Base-by-base conservation (phyloP, 2,888 invertebrate genomes). In the Smittia sp. region DNA sequence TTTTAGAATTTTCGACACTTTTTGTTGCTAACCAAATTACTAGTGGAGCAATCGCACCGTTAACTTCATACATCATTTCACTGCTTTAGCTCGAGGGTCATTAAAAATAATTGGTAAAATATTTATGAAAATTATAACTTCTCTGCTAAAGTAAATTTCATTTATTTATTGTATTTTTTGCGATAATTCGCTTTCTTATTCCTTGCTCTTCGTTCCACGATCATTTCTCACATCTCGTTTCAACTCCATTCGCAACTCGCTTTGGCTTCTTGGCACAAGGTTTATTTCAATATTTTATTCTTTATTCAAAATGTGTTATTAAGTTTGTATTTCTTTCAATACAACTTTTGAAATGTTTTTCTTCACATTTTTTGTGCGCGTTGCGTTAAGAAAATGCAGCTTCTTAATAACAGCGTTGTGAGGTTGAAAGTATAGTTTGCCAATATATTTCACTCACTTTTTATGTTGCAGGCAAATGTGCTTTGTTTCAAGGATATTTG, bases 261-360 rank as follows among this genome's bases (percentile, higher is more conserved):
- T 2, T 25, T n/a, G 46, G 68, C 68, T 68, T 41, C 68, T 68
- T 68, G 68, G 68, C 68, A 68, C 22, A 68, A 68, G 41, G 25
- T 68, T 68, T 68, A 68, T 68, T 68, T 68, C 46, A 46, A 68
- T 68, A 68, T 68, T 15, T 68, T 46, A 68, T 68, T 58, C n/a
- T 58, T 22, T 58, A 68, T 68, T 68, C 68, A 68, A 68, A 68
- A 68, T 68, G 46, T 68, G 24, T 68, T 68, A 68, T 68, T 68
- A 68, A 68, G 39, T 68, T 68, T 68, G 11, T 46, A 68, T 68
- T 68, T 68, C 68, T 68, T 68, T 68, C 46, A 22, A 68, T 68
- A 68, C 41, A 24, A 58, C n/a, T 68, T 68, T 68, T 46, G 65
- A 27, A 27, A 32, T 38, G 38, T 46, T 24, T 52, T 46, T 11